A percentile compares a stretch with the other conserved stretches of the same genome.
Conservation (phyloP, 2,113 vertebrate genomes). For the Microtus pennsylvanicus region DNA sequence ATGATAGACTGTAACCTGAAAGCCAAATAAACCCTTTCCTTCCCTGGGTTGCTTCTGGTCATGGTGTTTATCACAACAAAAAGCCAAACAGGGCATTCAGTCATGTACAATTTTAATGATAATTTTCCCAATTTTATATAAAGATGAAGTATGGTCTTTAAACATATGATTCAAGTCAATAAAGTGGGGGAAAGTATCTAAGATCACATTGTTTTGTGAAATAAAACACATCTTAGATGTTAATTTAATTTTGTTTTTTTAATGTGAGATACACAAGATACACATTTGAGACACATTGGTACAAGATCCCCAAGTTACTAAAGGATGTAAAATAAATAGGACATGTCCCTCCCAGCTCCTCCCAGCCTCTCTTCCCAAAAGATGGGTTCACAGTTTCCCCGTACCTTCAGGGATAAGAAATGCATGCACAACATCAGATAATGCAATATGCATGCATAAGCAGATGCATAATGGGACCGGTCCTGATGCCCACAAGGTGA, state of each 20-base stretch:
- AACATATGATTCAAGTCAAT: background rate
- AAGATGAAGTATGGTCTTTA: background rate
- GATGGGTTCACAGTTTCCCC: too few species aligned
- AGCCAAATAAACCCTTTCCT: background rate
- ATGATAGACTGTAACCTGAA: background rate
- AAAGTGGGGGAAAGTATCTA: background rate
- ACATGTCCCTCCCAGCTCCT: fast-evolving
- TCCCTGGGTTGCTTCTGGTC: background rate
- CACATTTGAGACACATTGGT: background rate
- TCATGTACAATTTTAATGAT: background rate
- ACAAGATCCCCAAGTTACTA: background rate
- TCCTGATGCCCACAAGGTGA: fast-evolving
- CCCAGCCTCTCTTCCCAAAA: too few species aligned
- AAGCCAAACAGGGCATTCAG: background rate
- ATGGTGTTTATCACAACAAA: background rate
- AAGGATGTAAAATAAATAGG: background rate
- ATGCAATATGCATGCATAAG: fast-evolving
- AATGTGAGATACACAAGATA: background rate
- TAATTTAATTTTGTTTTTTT: background rate
- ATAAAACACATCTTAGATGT: background rate
- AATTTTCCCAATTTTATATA: background rate
- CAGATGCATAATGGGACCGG: fast-evolving
- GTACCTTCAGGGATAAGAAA: fast-evolving
- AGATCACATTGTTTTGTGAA: background rate
- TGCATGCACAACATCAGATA: background rate